Base-by-base conservation (phyloP, 2,888 invertebrate species). In the Kuschelorhynchus macadamiae region DNA sequence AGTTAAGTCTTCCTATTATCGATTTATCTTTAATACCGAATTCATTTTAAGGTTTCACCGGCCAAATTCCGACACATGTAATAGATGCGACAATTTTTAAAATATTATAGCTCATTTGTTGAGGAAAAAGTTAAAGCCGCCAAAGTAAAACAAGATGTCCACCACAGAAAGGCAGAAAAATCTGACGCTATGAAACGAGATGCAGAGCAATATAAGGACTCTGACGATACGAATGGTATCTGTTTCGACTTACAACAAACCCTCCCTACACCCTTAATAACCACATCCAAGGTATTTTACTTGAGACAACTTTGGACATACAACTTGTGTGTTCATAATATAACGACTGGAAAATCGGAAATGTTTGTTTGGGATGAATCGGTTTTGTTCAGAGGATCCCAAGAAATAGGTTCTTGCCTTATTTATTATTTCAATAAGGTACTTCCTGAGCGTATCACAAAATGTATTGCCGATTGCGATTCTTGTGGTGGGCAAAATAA, bases 291-390 rank as follows among this genome's bases (percentile, higher is more conserved):
- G 21, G 60, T 60, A 20, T 60, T 49, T 60, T 60, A 60, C 50
- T 20, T 49, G 9, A 33, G 49, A 20, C 60, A 60, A 55, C 52
- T 71, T 52, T 75, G 72, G 71, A 73, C 71, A 32, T 74, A 73
- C 50, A 74, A 73, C 61, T 70, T 73, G 52, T 67, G 72, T 47
- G 47, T 74, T 14, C 49, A 62, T 63, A 50, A 73, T 55, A 36
- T 74, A 41, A 14, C 64, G 9, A 61, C 62, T 41, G 53, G 55
- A 16, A 66, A 63, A 61, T 60, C 63, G 8, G n/a, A 72, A 39
- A 74, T 74, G 74, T 74, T 49, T 71, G 56, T 71, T 32, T 74
- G 72, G 72, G 39, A 59, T 46, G 73, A 74, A 64, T 70, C 56
- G 42, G 68, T 72, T 25, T 67, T 71, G 7, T 73, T 72, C 36